Base-by-base conservation (phyloP, 53 echinoderm and acorn worm genomes). In the Patiria pectinifera region DNA sequence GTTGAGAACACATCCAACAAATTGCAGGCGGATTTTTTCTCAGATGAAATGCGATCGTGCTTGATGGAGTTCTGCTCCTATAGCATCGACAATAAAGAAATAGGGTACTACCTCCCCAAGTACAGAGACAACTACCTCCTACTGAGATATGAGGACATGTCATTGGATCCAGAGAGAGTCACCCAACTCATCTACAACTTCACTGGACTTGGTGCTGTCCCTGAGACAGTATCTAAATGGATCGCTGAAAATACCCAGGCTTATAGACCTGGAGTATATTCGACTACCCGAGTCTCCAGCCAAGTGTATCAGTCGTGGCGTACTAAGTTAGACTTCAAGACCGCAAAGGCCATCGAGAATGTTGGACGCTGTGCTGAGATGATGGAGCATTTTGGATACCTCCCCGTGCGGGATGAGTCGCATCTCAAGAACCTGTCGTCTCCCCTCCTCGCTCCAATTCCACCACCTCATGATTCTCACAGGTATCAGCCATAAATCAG, bases 381-480 rank as follows among this genome's bases (percentile, higher is more conserved):
- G 45, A 97, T 97, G 97, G 44, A 86, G 14, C 72, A 91, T 66
- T 92, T 93, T 12, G 97, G 97, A 4, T 97, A 97, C 91, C 85
- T 69, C n/a, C 84, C 81, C 46, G 92, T 95, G 12, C 76, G 69
- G 8, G 63, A 85, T 80, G 80, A 83, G 47, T 43, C 13, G 3
- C 72, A 80, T 43, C 62, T 92, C 70, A 92, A 62, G 9, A 80
- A 86, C 66, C 45, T 78, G n/a, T 62, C 76, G 3, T 44, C 80
- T 45, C 79, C 92, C 3, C 85, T 84, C 23, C 24, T 92, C 11
- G 86, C 24, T 2, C 22, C 47, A 19, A 19, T 81, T 47, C 81
- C 81, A 6, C 26, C 77, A 11, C 77, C 45, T 6, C 77, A 3
- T 8, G 45, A 77, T 14, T 43, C 77, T 35, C 44, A 77, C 9